Conservation (phyloP, 2,113 vertebrate genomes). For the Jacana jacana region DNA sequence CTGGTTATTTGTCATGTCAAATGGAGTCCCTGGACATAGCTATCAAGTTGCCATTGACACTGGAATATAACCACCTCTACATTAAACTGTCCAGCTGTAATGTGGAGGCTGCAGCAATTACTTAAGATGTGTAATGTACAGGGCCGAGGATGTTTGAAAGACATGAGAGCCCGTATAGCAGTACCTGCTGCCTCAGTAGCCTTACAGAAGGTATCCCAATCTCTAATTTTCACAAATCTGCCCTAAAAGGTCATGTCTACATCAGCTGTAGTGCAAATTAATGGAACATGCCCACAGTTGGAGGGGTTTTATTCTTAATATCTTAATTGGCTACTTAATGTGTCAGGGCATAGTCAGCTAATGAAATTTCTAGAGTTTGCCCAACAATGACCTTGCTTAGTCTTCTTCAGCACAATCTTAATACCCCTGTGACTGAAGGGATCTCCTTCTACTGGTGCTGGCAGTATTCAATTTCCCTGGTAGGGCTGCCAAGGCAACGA, state of each 20-base stretch:
- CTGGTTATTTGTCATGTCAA: slow-evolving; percentile 35
- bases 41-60: not conserved
- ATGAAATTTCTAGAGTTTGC: not conserved
- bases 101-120: not conserved
- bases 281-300: not conserved
- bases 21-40: not conserved
- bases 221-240: not conserved
- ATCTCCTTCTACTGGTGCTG: not conserved
- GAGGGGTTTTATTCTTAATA: not conserved
- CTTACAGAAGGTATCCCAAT: not conserved
- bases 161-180: rapidly evolving
- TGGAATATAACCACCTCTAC: not conserved
- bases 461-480: not conserved
- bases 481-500: not conserved
- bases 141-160: not conserved
- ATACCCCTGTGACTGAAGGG: not conserved
- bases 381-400: not conserved
- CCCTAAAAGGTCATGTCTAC: not conserved
- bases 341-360: not conserved
- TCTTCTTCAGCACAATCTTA: not conserved
- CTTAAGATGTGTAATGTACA: not conserved
- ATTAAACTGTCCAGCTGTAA: slow-evolving; percentile 5
- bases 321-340: not conserved
- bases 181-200: not conserved
- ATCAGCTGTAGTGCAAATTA: not conserved